Conservation (phyloP, 2,888 invertebrate genomes). For the Chrysolina haemoptera region DNA sequence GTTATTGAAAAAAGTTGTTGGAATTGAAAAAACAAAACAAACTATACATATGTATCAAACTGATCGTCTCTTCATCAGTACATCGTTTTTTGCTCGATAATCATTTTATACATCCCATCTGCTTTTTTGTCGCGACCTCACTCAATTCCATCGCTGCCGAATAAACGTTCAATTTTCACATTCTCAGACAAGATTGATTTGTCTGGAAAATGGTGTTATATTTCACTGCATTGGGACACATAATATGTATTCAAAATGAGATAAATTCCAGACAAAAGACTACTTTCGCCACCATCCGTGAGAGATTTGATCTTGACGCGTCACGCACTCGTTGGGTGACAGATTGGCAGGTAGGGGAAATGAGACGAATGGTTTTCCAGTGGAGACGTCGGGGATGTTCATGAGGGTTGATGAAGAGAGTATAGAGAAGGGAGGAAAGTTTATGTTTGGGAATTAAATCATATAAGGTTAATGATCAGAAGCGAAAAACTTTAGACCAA, state of each 20-base stretch:
- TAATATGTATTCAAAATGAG: slow-evolving; percentile 16
- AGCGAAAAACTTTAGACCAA: too few species aligned
- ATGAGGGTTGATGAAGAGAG: not conserved
- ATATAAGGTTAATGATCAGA: too few species aligned
- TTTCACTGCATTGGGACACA: not conserved
- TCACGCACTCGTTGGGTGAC: not conserved
- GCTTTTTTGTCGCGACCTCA: not conserved
- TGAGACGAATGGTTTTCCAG: not conserved
- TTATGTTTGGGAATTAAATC: not conserved
- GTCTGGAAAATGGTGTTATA: slow-evolving; percentile 14
- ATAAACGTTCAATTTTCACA: slow-evolving; percentile 4
- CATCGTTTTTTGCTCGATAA: too few species aligned
- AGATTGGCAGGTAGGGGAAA: not conserved
- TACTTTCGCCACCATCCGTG: slow-evolving; percentile 6
- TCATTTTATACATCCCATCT: not conserved
- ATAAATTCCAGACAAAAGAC: slow-evolving; percentile 12
- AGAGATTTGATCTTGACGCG: slow-evolving; percentile 6
- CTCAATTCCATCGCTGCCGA: not conserved
- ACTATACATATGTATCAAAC: too few species aligned
- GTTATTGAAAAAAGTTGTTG: too few species aligned
- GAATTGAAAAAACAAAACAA: too few species aligned
- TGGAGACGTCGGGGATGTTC: not conserved
- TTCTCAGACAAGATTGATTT: slow-evolving; percentile 17
- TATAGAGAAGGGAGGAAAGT: not conserved
- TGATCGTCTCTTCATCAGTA: too few species aligned